These are phyloP conservation scores for Ramphastos sulfuratus DNA, from an alignment of 2,113 vertebrate species.

Conservation along the genomic window DNA sequence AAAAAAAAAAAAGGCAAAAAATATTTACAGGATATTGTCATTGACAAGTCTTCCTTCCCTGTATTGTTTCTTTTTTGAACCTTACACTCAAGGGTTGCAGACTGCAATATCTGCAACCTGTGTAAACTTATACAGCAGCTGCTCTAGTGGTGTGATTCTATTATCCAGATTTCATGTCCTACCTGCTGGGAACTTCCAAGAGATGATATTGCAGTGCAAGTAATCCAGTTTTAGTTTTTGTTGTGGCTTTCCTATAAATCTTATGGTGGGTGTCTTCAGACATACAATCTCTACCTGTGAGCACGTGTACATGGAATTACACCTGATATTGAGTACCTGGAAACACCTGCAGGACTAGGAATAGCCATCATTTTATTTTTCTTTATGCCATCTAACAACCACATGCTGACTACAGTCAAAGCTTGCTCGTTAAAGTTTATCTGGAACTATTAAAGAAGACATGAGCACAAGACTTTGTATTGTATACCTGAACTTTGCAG, in stretches of 20 bases:
- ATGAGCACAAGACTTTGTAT: not conserved
- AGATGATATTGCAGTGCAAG: slow-evolving; percentile 5
- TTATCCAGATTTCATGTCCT: slow-evolving; percentile 49
- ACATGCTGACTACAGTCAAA: not conserved
- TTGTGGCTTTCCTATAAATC: not conserved
- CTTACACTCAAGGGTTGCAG: not conserved
- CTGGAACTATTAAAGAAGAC: not conserved
- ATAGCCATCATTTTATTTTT: not conserved
- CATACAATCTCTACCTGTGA: not conserved
- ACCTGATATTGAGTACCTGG: slow-evolving; percentile 3
- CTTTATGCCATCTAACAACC: not conserved
- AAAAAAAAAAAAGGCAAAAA: not conserved
- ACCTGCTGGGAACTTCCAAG: slow-evolving; percentile 55
- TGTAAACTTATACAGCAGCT: slow-evolving; percentile 47
- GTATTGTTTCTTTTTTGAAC: slow-evolving; percentile 25
- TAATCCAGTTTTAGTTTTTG: slow-evolving; percentile 10
- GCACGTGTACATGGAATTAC: not conserved
- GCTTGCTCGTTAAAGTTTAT: not conserved
- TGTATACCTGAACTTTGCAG: not conserved
- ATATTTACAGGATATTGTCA: not conserved
- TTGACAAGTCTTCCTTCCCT: not conserved
- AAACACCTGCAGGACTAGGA: slow-evolving; percentile 9
- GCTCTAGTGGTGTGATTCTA: slow-evolving; percentile 43
- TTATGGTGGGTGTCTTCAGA: not conserved
- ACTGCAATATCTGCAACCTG: slow-evolving; percentile 45